Base-by-base conservation (phyloP, 2,888 invertebrate genomes). In the Xestia ashworthii region DNA sequence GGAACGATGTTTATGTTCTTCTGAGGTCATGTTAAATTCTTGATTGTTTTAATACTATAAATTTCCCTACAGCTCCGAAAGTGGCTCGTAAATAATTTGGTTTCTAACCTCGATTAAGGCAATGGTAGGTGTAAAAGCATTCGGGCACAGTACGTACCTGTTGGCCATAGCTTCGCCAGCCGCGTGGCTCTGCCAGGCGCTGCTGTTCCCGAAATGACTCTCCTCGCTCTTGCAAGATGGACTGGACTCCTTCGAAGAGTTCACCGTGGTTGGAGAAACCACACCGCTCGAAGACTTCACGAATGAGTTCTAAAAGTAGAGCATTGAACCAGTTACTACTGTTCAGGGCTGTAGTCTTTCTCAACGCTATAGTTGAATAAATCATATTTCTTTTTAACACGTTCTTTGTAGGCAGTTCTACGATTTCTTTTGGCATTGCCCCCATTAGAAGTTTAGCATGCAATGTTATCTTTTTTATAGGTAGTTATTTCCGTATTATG, bases 151-250 rank as follows among this genome's bases (percentile, higher is more conserved):
- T 3, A 81, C 22, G 12, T 82, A 83, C 97, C 97, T 95, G 44
- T 92, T 96, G 62, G 97, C 97, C 97, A 97, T 97, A 46, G 97
- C 96, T 89, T 97, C 97, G 8, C 97, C 97, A n/a, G 97, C 97
- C 0, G 96, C 96, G 85, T 97, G 96, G 85, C 92, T 95, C 86
- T 96, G 95, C 97, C 97, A 97, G 41, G 94, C 95, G 74, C 94
- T 93, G 88, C 95, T 95, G 87, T 93, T 95, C 3, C 95, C 95
- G 83, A 96, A 96, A 81, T 96, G 95, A 68, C 96, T 97, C 86
- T 96, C 97, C 83, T 97, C 97, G 65, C 97, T 97, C 89, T 96
- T 97, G 89, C 96, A 96, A 11, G 97, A 97, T 8, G 97, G 97
- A 90, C 97, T 97, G 1, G 97, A 97, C 83, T 97, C 97, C 90